Conservation (phyloP, 1,140 invertebrate genomes). For the Aporrectodea caliginosa region DNA sequence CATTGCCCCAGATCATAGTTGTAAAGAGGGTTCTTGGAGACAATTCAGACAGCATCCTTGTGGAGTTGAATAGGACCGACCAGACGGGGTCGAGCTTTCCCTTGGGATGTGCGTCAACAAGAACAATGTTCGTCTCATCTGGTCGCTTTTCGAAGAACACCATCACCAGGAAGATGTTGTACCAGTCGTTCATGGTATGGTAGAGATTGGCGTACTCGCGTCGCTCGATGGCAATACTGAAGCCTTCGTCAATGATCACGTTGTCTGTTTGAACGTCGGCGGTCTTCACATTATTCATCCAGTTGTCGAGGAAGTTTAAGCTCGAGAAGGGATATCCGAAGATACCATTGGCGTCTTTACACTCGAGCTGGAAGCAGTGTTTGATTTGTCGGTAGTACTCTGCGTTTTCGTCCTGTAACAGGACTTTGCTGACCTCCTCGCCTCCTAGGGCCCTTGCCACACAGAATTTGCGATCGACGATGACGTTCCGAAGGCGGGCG, state of each 20-base stretch:
- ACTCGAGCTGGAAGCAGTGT: not conserved
- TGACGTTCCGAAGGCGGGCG: not conserved
- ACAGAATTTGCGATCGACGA: not conserved
- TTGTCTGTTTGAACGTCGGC: not conserved
- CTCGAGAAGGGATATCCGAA: not conserved
- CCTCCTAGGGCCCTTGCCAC: not conserved
- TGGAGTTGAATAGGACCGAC: constrained; percentile 40
- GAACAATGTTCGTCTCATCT: constrained; percentile 39
- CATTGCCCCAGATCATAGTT: constrained; percentile 41
- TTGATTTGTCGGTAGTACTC: not conserved
- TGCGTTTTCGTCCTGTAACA: not conserved
- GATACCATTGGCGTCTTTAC: not conserved
- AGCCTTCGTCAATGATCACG: constrained; percentile 8
- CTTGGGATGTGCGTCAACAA: constrained; percentile 43
- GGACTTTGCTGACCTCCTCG: not conserved
- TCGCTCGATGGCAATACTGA: constrained; percentile 30
- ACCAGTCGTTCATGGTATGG: constrained; percentile 51
- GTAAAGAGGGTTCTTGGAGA: constrained; percentile 32
- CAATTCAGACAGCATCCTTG: constrained; percentile 21
- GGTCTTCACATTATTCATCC: not conserved
- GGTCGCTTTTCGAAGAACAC: constrained; percentile 38
- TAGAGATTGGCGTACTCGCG: constrained; percentile 53
- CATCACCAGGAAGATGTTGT: constrained; percentile 46
- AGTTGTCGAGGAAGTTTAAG: not conserved
- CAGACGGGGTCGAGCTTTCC: constrained; percentile 44